A percentile compares a stretch with the other conserved stretches of the same genome.
phyloP scores from a whole-genome alignment of 1,140 invertebrate genomes.

The Odontomachus brunneus region DNA sequence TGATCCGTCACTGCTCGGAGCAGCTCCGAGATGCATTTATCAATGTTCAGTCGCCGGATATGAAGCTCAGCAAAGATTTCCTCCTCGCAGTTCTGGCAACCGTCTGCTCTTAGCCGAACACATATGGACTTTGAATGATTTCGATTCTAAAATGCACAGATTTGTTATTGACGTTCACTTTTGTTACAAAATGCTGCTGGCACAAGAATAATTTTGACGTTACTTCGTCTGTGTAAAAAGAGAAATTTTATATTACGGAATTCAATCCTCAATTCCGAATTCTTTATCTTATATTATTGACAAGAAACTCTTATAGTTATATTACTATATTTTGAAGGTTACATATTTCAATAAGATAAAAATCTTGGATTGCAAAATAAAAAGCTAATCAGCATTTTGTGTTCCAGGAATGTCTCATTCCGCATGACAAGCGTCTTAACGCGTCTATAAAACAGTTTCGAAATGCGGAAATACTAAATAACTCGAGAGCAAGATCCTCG shows the following conservation, averaged over 20 bases:
- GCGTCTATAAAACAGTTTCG: background rate
- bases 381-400: background rate
- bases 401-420: background rate
- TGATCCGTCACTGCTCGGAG: constrained; percentile 43
- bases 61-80: constrained; percentile 30
- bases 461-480: background rate
- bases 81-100: background rate
- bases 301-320: background rate
- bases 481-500: background rate
- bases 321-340: background rate
- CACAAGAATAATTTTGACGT: background rate
- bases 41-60: constrained; percentile 29
- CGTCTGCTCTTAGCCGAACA: background rate
- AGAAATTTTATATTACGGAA: background rate
- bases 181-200: background rate
- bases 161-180: constrained; percentile 17
- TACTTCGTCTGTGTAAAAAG: background rate
- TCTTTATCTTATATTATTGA: background rate
- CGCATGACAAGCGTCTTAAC: background rate
- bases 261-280: background rate
- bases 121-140: constrained; percentile 35
- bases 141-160: background rate
- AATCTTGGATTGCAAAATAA: too few relatives aligned
- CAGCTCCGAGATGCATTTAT: constrained; percentile 49
- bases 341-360: too few relatives aligned